These are phyloP conservation scores for Gallinago stenura DNA, from an alignment of 2,797 vertebrate species.

Conservation along the genomic window DNA sequence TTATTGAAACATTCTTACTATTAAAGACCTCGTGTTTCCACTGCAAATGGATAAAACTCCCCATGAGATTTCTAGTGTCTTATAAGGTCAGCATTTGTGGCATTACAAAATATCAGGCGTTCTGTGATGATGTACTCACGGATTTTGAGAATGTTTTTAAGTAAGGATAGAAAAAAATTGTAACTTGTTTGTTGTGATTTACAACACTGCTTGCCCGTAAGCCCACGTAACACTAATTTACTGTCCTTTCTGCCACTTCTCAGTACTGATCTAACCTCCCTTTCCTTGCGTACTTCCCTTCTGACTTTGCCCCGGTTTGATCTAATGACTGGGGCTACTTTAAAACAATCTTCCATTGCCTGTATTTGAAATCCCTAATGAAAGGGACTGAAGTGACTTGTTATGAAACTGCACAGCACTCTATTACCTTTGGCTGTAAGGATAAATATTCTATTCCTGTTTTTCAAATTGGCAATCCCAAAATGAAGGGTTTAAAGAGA, in stretches of 20 bases:
- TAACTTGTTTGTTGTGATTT: neutral
- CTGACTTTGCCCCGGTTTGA: neutral
- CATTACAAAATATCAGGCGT: neutral
- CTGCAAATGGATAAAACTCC: slow-evolving; percentile 33
- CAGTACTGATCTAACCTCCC: neutral
- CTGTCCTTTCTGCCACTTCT: neutral
- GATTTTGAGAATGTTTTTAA: slow-evolving; percentile 35
- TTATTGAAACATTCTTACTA: slow-evolving; percentile 54
- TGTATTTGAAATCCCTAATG: neutral
- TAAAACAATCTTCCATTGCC: neutral
- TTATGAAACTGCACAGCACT: neutral
- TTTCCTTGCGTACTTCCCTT: neutral
- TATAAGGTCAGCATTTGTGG: slow-evolving; percentile 23
- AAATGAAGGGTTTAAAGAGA: neutral
- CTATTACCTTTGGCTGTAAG: neutral
- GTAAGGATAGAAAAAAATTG: neutral
- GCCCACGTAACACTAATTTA: neutral
- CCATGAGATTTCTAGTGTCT: slow-evolving; percentile 43
- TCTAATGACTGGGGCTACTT: neutral
- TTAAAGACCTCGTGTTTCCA: slow-evolving; percentile 58
- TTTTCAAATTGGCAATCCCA: neutral
- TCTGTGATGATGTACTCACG: neutral
- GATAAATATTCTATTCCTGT: neutral
- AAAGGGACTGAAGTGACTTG: neutral
- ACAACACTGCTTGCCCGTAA: neutral